These are phyloP conservation scores for Piscicola geometra DNA, from an alignment of 2,888 invertebrate species.

Conservation along the genomic window DNA sequence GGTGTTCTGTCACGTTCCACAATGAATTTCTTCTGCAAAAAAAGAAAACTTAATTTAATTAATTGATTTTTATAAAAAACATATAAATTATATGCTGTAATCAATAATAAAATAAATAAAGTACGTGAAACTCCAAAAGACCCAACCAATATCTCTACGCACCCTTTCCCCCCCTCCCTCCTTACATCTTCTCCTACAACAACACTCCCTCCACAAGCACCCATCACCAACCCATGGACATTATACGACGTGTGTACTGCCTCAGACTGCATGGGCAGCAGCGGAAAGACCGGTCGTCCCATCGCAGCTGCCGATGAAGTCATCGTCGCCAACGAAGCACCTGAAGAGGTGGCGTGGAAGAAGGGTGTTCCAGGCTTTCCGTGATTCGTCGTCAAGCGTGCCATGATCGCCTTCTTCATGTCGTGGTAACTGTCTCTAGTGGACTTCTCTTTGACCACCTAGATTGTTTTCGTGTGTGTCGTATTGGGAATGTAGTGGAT, in stretches of 20 bases:
- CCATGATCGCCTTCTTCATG: slow-evolving; percentile 41
- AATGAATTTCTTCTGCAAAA: too few species aligned
- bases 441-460: slow-evolving; percentile 41
- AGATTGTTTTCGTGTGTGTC: too few species aligned
- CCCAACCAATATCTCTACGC: too few species aligned
- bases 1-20: not conserved
- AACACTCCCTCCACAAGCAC: too few species aligned
- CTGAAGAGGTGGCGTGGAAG: not conserved
- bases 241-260: not conserved
- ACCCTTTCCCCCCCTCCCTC: too few species aligned
- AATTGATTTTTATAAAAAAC: too few species aligned
- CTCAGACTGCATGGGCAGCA: slow-evolving; percentile 10
- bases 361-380: not conserved
- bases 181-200: too few species aligned
- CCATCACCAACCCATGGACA: not conserved
- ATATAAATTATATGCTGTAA: too few species aligned
- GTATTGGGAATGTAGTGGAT: too few species aligned
- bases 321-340: slow-evolving; percentile 13
- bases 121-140: too few species aligned
- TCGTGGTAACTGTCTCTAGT: slow-evolving; percentile 40
- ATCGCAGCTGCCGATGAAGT: slow-evolving; percentile 22
- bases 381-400: slow-evolving; percentile 29
- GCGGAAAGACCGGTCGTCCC: slow-evolving; percentile 30
- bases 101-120: too few species aligned
- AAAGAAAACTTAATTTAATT: too few species aligned